Evolutionary conservation across 53 echinoderm and acorn worm species (phyloP), one percentile per base, ranked within the genome.

Genomic region (Luidia sarsii): DNA sequence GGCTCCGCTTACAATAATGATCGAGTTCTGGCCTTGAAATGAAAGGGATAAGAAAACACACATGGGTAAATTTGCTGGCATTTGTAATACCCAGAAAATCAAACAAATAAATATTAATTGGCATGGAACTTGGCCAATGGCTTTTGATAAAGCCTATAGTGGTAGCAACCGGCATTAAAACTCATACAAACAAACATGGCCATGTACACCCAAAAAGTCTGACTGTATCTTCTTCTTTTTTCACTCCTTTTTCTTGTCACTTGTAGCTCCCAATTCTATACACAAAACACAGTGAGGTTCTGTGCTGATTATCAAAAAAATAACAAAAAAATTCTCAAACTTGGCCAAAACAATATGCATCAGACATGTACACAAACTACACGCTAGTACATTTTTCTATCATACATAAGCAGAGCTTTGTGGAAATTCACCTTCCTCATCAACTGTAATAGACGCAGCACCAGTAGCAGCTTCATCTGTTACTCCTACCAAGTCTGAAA

Each of bases 11-110:
- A 97, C 89, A 16, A 93, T 91, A 18, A 97, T 84, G 25, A 97
- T 93, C 10, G 97, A 89, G 73, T 97, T 97, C 56, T 97, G 93
- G 55, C 97, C 97, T 97, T 79, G n/a, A 55, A n/a, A n/a, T n/a
- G n/a, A n/a, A n/a, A n/a, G n/a, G n/a, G n/a, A n/a, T n/a, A n/a
- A 43, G 29, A 6, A 32, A 52, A 24, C 8, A 20, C 7, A 36
- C 10, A 69, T 45, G 14, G 14, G 14, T 57, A 21, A 21, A 8
- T 18, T 7, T 21, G 19, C 57, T 21, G 19, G 8, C 7, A 21
- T 57, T 57, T 11, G 8, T 7, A 57, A 57, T n/a, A n/a, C n/a
- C n/a, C n/a, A n/a, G n/a, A n/a, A n/a, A 56, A 20, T 25, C 27
- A 25, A 56, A 56, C 7, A 56, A 56, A 56, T 56, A 7, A 31